Evolutionary conservation across 2,888 invertebrate genomes (phyloP).

Genomic region (Oxycera nigricornis): DNA sequence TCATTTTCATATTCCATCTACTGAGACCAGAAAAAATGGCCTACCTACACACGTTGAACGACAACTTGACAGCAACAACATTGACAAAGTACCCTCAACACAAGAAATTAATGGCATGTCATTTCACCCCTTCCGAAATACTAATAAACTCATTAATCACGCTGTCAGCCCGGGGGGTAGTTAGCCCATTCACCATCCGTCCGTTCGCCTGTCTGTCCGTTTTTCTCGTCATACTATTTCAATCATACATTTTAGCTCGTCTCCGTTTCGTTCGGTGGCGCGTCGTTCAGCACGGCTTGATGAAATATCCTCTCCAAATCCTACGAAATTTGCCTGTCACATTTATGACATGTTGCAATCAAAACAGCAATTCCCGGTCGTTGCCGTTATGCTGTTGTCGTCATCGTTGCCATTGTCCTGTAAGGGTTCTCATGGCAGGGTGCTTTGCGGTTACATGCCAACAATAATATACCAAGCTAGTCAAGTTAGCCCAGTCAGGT

Average conservation of each 20-base stretch:
- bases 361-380: slow-evolving; percentile 42
- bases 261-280: background rate
- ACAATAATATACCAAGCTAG: slow-evolving; percentile 1
- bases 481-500: background rate
- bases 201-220: background rate
- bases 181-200: slow-evolving; percentile 13
- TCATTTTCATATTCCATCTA: background rate
- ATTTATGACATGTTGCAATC: slow-evolving; percentile 45
- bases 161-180: slow-evolving; percentile 31
- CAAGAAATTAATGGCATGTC: slow-evolving; percentile 47
- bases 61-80: slow-evolving; percentile 26
- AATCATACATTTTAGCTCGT: slow-evolving; percentile 14
- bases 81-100: slow-evolving; percentile 44
- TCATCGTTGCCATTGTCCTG: background rate
- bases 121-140: slow-evolving; percentile 46
- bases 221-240: slow-evolving; percentile 3
- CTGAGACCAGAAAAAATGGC: background rate
- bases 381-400: slow-evolving; percentile 17
- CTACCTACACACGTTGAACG: background rate
- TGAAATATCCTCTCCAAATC: slow-evolving; percentile 18
- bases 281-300: background rate
- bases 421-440: slow-evolving; percentile 20
- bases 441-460: slow-evolving; percentile 18
- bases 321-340: slow-evolving; percentile 44
- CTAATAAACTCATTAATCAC: slow-evolving; percentile 48